These are phyloP conservation scores for Neodiprion fabricii DNA, from an alignment of 1,140 invertebrate species.

Conservation along the genomic window DNA sequence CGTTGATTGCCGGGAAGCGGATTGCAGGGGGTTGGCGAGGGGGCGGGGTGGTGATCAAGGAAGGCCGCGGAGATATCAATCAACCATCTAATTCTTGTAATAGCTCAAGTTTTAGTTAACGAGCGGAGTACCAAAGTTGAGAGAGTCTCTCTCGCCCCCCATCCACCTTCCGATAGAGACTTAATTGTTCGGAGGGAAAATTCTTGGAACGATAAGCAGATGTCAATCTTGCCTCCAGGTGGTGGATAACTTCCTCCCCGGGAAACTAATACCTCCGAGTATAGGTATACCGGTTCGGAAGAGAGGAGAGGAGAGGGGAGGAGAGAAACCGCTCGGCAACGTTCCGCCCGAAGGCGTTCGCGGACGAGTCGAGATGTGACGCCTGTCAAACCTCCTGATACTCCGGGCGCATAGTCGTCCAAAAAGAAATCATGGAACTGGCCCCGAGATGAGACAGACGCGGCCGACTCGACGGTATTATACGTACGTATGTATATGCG, in stretches of 20 bases:
- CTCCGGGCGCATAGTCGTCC: not conserved
- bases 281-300: conserved; percentile 18
- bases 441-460: not conserved
- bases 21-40: not conserved
- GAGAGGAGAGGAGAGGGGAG: not conserved
- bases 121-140: conserved; percentile 42
- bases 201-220: conserved; percentile 44
- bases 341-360: conserved; percentile 37
- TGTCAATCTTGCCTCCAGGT: conserved; percentile 40
- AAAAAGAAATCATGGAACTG: not conserved
- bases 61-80: conserved; percentile 6
- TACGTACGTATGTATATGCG: too few species aligned
- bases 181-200: conserved; percentile 51
- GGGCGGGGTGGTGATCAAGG: not conserved
- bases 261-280: conserved; percentile 33
- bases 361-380: conserved; percentile 40
- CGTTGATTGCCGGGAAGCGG: not conserved
- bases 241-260: conserved; percentile 35
- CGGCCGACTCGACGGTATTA: not conserved
- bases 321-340: conserved; percentile 1
- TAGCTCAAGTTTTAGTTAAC: conserved; percentile 46
- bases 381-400: conserved; percentile 42
- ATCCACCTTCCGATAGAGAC: conserved; percentile 34
- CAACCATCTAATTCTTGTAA: conserved; percentile 14
- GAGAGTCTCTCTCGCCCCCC: conserved; percentile 6